Evolutionary conservation across 2,888 invertebrate species (phyloP).

Genomic region (Eupithecia inturbata): DNA sequence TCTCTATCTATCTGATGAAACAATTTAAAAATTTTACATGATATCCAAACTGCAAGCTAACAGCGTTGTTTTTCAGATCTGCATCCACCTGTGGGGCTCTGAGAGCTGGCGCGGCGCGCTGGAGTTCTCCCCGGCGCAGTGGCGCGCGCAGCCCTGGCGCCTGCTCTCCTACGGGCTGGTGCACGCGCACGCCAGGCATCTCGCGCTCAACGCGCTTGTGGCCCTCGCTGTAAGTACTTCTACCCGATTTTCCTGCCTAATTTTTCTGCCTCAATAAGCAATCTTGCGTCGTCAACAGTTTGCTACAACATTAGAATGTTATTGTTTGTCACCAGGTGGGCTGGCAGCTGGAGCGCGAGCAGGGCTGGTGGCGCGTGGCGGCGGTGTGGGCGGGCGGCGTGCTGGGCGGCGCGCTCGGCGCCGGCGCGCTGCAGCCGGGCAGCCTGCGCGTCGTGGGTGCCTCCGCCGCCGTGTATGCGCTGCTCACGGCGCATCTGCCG

Average conservation of each 20-base stretch:
- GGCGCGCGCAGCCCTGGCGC: constrained; percentile 90
- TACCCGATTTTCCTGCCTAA: neutral
- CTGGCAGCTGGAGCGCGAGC: constrained; percentile 87
- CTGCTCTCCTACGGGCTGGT: constrained; percentile 91
- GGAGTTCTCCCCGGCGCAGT: constrained; percentile 72
- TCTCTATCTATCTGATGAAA: neutral
- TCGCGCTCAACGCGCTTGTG: constrained; percentile 87
- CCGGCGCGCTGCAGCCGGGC: constrained; percentile 88
- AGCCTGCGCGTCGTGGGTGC: constrained; percentile 91
- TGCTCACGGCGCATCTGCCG: constrained; percentile 93
- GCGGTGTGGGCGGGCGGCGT: constrained; percentile 90
- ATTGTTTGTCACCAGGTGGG: constrained; percentile 68
- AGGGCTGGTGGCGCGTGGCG: constrained; percentile 88
- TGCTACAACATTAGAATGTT: neutral
- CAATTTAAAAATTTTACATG: no score
- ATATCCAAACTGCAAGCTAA: neutral
- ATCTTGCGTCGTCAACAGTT: neutral
- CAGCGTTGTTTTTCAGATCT: constrained; percentile 50
- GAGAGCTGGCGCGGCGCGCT: constrained; percentile 53
- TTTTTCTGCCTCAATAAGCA: neutral
- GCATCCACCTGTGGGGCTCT: constrained; percentile 59
- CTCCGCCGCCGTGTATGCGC: constrained; percentile 95
- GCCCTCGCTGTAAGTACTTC: constrained; percentile 67
- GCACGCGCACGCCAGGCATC: constrained; percentile 90
- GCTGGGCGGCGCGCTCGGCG: constrained; percentile 89